A percentile compares a stretch with the other conserved stretches of the same genome.
phyloP scores from a whole-genome alignment of 1,140 invertebrate species.

The Neodiprion fabricii region DNA sequence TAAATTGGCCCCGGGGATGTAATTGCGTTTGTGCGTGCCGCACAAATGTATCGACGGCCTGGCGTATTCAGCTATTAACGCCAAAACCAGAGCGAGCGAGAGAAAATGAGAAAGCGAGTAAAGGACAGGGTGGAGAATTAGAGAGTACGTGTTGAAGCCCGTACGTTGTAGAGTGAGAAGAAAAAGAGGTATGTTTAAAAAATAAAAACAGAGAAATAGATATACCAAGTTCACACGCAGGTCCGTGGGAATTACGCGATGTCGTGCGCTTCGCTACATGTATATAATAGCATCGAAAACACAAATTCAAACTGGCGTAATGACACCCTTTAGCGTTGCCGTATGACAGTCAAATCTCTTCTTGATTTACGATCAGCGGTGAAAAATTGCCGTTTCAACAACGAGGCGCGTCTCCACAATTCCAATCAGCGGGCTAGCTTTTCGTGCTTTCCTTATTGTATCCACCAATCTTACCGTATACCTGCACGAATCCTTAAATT shows the following conservation, averaged over 20 bases:
- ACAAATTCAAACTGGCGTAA: not conserved
- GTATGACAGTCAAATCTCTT: slow-evolving; percentile 1
- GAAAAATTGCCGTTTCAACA: no score
- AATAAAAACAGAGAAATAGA: not conserved
- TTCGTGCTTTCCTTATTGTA: no score
- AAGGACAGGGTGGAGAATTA: no score
- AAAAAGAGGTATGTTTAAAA: not conserved
- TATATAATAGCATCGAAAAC: not conserved
- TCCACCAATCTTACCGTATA: no score
- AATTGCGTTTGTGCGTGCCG: slow-evolving; percentile 62
- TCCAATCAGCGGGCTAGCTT: no score
- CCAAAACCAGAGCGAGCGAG: slow-evolving; percentile 16
- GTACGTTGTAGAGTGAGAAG: no score
- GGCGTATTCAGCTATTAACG: slow-evolving; percentile 8
- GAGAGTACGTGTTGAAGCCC: no score
- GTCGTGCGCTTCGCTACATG: not conserved
- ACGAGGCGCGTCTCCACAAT: no score
- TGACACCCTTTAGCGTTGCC: not conserved
- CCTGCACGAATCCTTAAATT: no score
- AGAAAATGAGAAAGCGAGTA: not conserved
- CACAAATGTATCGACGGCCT: not conserved
- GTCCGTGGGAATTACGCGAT: slow-evolving; percentile 44
- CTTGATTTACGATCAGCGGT: not conserved
- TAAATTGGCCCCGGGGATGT: slow-evolving; percentile 50
- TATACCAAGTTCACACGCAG: slow-evolving; percentile 24